Evolutionary conservation across 2,113 vertebrate genomes (phyloP), one percentile per base, ranked within the genome.

Genomic region (Chionis minor): DNA sequence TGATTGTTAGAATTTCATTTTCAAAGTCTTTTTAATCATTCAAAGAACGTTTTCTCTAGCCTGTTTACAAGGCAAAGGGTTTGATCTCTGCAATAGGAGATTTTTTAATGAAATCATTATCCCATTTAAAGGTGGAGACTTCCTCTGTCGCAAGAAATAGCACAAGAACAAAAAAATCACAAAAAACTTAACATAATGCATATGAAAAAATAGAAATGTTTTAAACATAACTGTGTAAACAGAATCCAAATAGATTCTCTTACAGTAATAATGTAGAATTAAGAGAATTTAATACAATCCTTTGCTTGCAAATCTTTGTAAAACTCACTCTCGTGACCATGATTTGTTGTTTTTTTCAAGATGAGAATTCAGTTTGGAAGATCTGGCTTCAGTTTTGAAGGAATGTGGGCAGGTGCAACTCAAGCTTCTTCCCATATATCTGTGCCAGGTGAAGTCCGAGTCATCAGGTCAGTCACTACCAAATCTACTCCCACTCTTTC

Each of bases 21-120:
- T 94, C 85, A 96, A 94, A 95, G 71, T 92, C 72, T 10, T 86
- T 92, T 91, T 85, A 97, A 91, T 96, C 4, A 81, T 85, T 95
- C 70, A 90, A 71, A 52, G 86, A 91, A 81, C 88, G 67, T 73
- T 94, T 97, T 94, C 44, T 84, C 32, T 61, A 79, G n/a, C 28
- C 47, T 67, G 12, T 90, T 86, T 89, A 61, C 26, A 87, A 91
- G 86, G 82, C 83, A 79, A 56, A 80, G 11, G 38, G 78, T 90
- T 91, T 91, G 72, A 92, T 95, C 78, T 94, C 72, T 74, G 44
- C 33, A 90, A 75, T 35, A 81, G 49, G 8, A 51, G 4, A 44
- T 55, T 47, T 79, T 88, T 59, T 63, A 81, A 63, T 80, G 33
- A 80, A 95, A 79, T 85, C 1, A 1, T 61, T 67, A 77, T 71